phyloP scores from a whole-genome alignment of 2,113 vertebrate genomes.

The Muntiacus reevesi region DNA sequence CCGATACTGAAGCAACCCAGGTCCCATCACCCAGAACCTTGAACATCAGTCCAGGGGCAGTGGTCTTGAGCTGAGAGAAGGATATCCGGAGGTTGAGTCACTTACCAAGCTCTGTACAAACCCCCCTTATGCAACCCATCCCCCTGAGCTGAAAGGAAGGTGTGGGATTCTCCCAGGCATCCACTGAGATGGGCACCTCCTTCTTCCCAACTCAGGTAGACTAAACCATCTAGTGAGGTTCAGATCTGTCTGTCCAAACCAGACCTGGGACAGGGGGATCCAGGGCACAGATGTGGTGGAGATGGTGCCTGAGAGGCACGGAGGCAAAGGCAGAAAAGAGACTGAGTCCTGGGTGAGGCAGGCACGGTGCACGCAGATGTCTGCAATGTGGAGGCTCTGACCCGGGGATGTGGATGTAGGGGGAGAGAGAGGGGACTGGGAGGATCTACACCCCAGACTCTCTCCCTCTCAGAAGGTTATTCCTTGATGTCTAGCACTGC shows the following conservation, averaged over 20 bases:
- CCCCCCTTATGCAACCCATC: conserved; percentile 50
- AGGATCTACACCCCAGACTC: background rate
- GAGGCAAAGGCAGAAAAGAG: background rate
- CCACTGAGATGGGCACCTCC: background rate
- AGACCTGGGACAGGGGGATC: background rate
- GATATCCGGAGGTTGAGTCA: conserved; percentile 69
- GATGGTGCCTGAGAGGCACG: background rate
- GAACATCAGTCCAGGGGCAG: conserved; percentile 33
- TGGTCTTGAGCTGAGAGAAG: conserved; percentile 49
- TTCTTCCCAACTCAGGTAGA: background rate
- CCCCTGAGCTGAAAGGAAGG: conserved; percentile 24
- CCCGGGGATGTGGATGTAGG: no score
- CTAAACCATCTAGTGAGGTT: background rate
- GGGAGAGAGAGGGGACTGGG: background rate
- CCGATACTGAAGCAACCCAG: background rate
- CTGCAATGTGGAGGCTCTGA: background rate
- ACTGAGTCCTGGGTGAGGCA: background rate
- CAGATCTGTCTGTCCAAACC: background rate
- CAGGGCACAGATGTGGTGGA: background rate
- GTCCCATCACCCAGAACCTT: conserved; percentile 6
- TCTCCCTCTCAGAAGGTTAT: background rate
- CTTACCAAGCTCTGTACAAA: conserved; percentile 41
- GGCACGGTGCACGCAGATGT: background rate
- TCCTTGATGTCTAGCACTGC: background rate
- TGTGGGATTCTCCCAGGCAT: conserved; percentile 30